Evolutionary conservation across 2,888 invertebrate genomes (phyloP), one percentile per base, ranked within the genome.

Genomic region (Tillus elongatus): DNA sequence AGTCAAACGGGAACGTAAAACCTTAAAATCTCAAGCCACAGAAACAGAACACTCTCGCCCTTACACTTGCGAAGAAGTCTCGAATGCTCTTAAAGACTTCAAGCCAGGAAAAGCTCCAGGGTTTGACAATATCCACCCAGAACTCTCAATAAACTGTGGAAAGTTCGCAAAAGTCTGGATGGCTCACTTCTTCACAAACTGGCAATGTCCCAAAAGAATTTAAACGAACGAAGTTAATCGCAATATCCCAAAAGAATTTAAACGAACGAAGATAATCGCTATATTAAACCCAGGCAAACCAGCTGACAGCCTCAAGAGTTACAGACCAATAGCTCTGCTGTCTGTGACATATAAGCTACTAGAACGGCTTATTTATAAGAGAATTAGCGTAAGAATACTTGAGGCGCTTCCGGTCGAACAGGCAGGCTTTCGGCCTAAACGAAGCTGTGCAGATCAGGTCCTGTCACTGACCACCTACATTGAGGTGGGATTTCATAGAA

Each of bases 401-500:
- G 28, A 44, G 10, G 11, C 8, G 11, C 30, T 46, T 14, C 41
- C 43, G 10, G 30, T 40, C 15, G 40, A 44, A 32, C 47, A 49
- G 30, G 45, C 47, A 30, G 42, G 47, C n/a, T 46, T 48, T 31
- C n/a, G 41, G 24, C 37, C 41, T 4, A 31, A 38, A 6, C 11
- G 39, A 31, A 45, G 41, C 36, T 43, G 45, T 33, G 9, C 26
- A 4, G 40, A 48, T 27, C 46, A 49, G 29, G 39, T 45, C 2
- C 26, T 48, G 4, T 34, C 42, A 9, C 43, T 46, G 12, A 43
- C 45, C 1, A 40, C 44, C 1, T 29, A 36, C 30, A 48, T 48
- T 11, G 47, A 49, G 26, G 44, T 35, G 3, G 43, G 45, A 3
- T 49, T 39, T 26, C 40, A 49, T n/a, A 33, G 38, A 26, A 26